Conservation (phyloP, 2,888 invertebrate genomes). For the Agrilus cyanescens region DNA sequence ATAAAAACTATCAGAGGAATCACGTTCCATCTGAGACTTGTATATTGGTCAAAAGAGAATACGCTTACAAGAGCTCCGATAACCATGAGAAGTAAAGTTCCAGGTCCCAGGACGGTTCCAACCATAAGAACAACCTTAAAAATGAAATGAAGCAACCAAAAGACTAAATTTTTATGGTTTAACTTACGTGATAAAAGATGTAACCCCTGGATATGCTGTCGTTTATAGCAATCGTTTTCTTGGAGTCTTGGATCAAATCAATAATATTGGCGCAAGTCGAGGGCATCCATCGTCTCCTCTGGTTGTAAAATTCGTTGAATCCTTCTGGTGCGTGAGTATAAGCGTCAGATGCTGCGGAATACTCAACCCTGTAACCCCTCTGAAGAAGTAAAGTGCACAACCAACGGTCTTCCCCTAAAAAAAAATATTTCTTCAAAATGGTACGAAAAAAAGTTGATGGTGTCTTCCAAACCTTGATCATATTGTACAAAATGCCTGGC, state of each 20-base stretch:
- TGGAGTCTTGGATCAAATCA: conserved; percentile 70
- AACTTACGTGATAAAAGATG: conserved; percentile 54
- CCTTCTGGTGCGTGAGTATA: conserved; percentile 89
- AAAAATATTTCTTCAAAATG: not conserved
- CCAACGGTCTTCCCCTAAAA: conserved; percentile 86
- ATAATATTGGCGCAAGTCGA: conserved; percentile 93
- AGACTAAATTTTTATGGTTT: not conserved
- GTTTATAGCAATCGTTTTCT: conserved; percentile 68
- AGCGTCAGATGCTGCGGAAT: conserved; percentile 90
- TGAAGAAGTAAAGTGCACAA: conserved; percentile 84
- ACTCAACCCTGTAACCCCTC: conserved; percentile 84
- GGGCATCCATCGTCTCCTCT: conserved; percentile 89
- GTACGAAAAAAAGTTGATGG: not conserved
- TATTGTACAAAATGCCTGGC: conserved; percentile 83
- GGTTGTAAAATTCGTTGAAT: conserved; percentile 89
- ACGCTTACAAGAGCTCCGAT: conserved; percentile 72
- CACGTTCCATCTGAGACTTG: conserved; percentile 53
- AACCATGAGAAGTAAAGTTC: conserved; percentile 73
- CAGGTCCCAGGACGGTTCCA: conserved; percentile 71
- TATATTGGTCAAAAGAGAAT: conserved; percentile 58
- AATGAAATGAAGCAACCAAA: conserved; percentile 21
- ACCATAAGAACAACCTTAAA: conserved; percentile 59
- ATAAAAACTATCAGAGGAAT: conserved; percentile 57
- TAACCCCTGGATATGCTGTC: conserved; percentile 80
- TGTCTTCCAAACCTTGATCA: conserved; percentile 57